Evolutionary conservation across 2,888 invertebrate species (phyloP).

Genomic region (Micropterix aruncella): DNA sequence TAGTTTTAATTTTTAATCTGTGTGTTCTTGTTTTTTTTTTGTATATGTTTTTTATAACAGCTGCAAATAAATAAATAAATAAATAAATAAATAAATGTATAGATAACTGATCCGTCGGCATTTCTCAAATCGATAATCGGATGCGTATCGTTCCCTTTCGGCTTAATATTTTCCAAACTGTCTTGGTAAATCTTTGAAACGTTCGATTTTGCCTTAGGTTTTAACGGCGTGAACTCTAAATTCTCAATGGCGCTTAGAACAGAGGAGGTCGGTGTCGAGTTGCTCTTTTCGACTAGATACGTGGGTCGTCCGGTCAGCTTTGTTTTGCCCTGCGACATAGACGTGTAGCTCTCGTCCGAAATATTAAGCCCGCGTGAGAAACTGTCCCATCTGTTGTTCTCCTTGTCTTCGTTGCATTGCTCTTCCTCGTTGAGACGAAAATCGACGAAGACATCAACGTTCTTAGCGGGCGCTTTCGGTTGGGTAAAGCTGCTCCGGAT

Average conservation of each 20-base stretch:
- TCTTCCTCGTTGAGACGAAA: not conserved
- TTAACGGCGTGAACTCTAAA: conserved; percentile 8
- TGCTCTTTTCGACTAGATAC: not conserved
- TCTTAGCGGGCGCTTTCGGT: not conserved
- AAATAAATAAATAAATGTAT: no score
- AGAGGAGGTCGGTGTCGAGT: not conserved
- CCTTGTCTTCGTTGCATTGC: not conserved
- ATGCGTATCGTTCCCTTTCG: no score
- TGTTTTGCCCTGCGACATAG: not conserved
- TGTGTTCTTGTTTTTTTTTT: no score
- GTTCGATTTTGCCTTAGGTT: no score
- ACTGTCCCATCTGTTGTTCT: not conserved
- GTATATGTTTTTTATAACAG: no score
- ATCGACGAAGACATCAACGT: not conserved
- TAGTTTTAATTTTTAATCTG: no score
- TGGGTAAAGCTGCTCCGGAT: not conserved
- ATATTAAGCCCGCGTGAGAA: not conserved
- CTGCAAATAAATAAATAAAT: no score
- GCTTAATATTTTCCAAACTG: no score
- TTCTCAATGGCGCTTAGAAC: conserved; percentile 11
- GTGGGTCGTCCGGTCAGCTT: not conserved
- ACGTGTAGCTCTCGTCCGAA: not conserved
- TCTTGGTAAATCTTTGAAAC: no score
- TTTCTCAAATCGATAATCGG: no score
- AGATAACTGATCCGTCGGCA: no score